These are phyloP conservation scores for Nomada fucata DNA, from an alignment of 2,888 invertebrate genomes.

Conservation along the genomic window DNA sequence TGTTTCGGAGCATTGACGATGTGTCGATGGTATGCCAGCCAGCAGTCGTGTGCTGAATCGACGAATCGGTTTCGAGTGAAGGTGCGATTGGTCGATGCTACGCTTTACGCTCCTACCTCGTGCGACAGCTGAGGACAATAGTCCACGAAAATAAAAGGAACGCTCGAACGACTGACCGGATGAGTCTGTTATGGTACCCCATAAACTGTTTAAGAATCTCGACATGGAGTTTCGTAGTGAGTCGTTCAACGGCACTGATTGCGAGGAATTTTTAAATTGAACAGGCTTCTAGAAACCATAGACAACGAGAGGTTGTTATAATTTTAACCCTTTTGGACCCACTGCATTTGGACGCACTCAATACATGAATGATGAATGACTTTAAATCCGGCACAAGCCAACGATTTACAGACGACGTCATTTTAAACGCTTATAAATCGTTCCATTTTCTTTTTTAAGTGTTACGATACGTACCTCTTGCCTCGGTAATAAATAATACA, in stretches of 20 bases:
- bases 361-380: no score
- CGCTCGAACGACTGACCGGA: slow-evolving; percentile 45
- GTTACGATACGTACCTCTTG: no score
- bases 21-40: slow-evolving; percentile 67
- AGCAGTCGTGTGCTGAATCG: slow-evolving; percentile 66
- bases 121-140: slow-evolving; percentile 68
- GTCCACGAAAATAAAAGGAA: slow-evolving; percentile 65
- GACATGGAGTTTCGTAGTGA: slow-evolving; percentile 32
- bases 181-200: slow-evolving; percentile 43
- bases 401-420: no score
- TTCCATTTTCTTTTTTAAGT: no score
- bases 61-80: slow-evolving; percentile 49
- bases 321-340: no score
- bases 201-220: slow-evolving; percentile 59
- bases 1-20: slow-evolving; percentile 75
- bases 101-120: slow-evolving; percentile 31
- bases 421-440: no score
- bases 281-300: background rate
- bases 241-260: background rate
- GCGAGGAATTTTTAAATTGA: background rate
- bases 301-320: no score
- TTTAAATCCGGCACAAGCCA: no score
- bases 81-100: slow-evolving; percentile 47
- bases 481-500: no score
- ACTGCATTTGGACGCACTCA: background rate